Evolutionary conservation across 1,140 invertebrate genomes (phyloP), one percentile per base, ranked within the genome.

Genomic region (Megathymus violae): DNA sequence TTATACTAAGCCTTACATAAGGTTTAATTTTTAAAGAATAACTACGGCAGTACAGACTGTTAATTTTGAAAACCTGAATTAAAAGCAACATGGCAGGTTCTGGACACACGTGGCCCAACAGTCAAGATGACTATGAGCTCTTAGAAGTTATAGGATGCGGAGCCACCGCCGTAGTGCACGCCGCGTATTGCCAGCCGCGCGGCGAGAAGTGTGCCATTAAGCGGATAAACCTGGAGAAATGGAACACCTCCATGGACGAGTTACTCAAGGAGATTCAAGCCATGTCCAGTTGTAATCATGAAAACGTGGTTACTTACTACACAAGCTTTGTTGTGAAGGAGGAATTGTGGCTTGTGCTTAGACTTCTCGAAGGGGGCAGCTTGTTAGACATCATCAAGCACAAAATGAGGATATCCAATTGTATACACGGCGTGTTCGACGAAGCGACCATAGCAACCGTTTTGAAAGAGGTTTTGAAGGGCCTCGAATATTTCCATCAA

Each of bases 241-340:
- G 98, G 96, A 99, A 99, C 89, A 99, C 98, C 3, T 99, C 97
- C 59, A 99, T 99, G 95, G 98, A 99, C 83, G 98, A 99, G 91
- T 91, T 95, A 62, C 93, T 99, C 92, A 99, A 99, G 94, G 98
- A 99, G 92, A 99, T 99, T 60, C 89, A 91, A 86, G 99, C 98
- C 0, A 99, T 99, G 99, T 99, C 97, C 52, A 98, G 98, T 59
- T 99, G 99, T 91, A 97, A 99, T 88, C 98, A 99, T 91, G 98
- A 99, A 89, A 99, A 99, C 92, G 99, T 99, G 14, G 99, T 99
- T 14, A 98, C 97, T 3, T 99, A 99, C 92, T 98, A 99, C 91
- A 99, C 99, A 11, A 99, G 97, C 62, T 99, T 99, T 92, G 97
- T 99, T 3, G 98, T 99, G 17, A 96, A 97, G 76, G 98, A 99